Evolutionary conservation across 1,140 invertebrate genomes (phyloP), one percentile per base, ranked within the genome.

Genomic region (Hycleus phaleratus): DNA sequence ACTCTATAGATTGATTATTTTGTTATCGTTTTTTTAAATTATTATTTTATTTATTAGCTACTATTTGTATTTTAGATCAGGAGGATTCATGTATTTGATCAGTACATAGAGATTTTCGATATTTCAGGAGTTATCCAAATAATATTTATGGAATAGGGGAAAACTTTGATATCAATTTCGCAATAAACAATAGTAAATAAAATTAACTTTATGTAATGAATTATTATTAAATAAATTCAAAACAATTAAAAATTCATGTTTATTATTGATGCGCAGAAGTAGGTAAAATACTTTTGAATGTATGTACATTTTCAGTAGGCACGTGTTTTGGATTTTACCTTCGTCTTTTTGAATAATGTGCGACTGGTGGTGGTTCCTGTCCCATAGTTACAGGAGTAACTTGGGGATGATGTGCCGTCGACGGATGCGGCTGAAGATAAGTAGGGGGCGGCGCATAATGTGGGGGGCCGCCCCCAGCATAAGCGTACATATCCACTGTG

Each of bases 391-490:
- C 69, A 42, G 70, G 62, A 47, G 67, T 62, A 25, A 71, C 65
- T 53, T 71, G 70, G 55, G 68, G 67, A 58, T 71, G 68, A 70
- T 74, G 43, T 74, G 75, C 69, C 70, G 73, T 58, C 45, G 47
- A 72, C 32, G 72, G 64, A 26, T 71, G 68, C 62, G 72, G 78
- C 69, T 73, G 75, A 47, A 74, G 64, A 60, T 77, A 73, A 12
- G 77, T 70, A 39, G 79, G 73, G 45, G 78, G 78, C 59, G 77
- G 70, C 64, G 75, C 74, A 66, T 79, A 80, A 63, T 80, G 78
- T 59, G 78, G 77, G 51, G 78, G 76, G 43, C 74, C 77, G 58
- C 78, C 78, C 67, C 77, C 78, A 65, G 75, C 79, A 49, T 80
- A 80, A 71, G 71, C 69, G 71, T 73, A 73, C 69, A 73, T 74